These are phyloP conservation scores for Mya arenaria DNA, from an alignment of 1,140 invertebrate species.

Conservation along the genomic window DNA sequence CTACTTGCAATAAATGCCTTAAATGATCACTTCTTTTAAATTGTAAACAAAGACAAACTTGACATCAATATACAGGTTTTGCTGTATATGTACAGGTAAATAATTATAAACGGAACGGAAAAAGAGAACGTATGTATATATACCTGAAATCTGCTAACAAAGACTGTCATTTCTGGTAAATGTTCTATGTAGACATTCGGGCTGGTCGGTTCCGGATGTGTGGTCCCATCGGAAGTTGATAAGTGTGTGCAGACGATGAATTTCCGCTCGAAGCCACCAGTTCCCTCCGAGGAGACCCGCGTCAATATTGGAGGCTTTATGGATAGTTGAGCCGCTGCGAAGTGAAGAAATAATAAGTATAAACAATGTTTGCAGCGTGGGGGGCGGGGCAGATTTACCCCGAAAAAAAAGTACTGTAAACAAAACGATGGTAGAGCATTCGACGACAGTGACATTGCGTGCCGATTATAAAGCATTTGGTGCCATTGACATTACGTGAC, in stretches of 20 bases:
- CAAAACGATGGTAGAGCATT: too few relatives aligned
- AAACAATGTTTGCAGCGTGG: too few relatives aligned
- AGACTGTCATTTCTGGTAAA: slow-evolving; percentile 38
- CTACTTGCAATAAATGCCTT: not conserved
- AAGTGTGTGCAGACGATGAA: slow-evolving; percentile 29
- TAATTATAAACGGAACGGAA: not conserved
- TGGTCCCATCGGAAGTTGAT: not conserved
- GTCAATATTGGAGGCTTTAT: slow-evolving; percentile 39
- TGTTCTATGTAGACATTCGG: slow-evolving; percentile 30
- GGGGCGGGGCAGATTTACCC: too few relatives aligned
- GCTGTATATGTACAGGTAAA: not conserved
- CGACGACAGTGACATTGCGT: too few relatives aligned
- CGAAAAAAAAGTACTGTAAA: too few relatives aligned
- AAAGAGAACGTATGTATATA: not conserved
- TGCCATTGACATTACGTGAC: too few relatives aligned
- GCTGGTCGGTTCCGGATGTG: slow-evolving; percentile 4
- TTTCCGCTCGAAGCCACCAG: slow-evolving; percentile 23
- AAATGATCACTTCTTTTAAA: not conserved
- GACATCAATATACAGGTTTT: not conserved
- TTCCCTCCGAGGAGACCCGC: not conserved
- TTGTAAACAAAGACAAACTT: not conserved
- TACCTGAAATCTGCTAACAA: slow-evolving; percentile 31
- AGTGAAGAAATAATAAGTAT: too few relatives aligned
- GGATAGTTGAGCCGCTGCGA: slow-evolving; percentile 9
- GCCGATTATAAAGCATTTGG: too few relatives aligned